Conservation (phyloP, 2,113 vertebrate species). For the Physeter macrocephalus region DNA sequence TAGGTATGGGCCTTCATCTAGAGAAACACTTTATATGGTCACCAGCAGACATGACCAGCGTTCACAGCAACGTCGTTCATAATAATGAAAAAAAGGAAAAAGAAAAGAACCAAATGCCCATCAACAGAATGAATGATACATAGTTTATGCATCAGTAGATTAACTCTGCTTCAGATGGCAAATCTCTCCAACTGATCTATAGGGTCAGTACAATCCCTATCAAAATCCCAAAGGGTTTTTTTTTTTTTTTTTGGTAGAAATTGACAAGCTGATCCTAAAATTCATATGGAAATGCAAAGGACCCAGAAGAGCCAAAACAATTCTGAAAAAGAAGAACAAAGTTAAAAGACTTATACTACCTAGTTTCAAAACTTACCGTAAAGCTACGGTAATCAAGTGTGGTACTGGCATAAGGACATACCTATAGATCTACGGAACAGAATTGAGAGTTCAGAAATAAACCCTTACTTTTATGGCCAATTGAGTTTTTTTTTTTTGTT, state of each 20-base stretch:
- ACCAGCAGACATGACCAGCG: neutral
- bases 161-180: neutral
- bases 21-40: neutral
- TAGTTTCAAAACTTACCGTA: neutral
- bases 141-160: neutral
- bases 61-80: rapidly evolving
- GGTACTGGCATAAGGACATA: neutral
- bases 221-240: neutral
- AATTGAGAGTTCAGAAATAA: neutral
- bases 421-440: neutral
- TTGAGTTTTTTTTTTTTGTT: too few relatives aligned
- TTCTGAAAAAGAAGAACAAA: neutral
- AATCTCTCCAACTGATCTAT: neutral
- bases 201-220: neutral
- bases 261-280: neutral
- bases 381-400: neutral
- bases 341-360: neutral
- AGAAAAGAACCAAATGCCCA: neutral
- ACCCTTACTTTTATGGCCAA: neutral
- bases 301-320: neutral
- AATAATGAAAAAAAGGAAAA: neutral
- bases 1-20: neutral
- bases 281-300: neutral
- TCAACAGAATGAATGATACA: neutral
- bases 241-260: neutral